Evolutionary conservation across 2,113 vertebrate genomes (phyloP), one percentile per base, ranked within the genome.

Genomic region (Anolis sagrei): DNA sequence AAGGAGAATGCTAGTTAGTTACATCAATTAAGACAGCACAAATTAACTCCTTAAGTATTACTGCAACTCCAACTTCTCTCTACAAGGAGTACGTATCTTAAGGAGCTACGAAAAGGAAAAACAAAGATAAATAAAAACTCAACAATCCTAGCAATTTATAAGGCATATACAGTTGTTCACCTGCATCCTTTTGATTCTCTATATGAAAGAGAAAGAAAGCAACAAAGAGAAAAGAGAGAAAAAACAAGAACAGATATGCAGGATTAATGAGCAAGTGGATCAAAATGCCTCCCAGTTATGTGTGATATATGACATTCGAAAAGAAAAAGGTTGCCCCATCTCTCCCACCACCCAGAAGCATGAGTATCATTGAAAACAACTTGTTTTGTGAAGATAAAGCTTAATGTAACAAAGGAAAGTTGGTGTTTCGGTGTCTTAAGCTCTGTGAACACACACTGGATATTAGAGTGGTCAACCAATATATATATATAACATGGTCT

Each of bases 131-230:
- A 96, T 95, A 94, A 92, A 84, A 95, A 96, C 91, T 95, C 93
- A 94, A 95, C 95, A 97, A 92, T 97, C 97, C 97, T 96, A 96
- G 95, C 93, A 97, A 96, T 96, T 97, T 96, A 97, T 96, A 97
- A 98, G 96, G 97, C 97, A 98, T 98, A 98, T 97, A 97, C 96
- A 98, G 96, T 96, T 96, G 97, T 99, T 99, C 98, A 98, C 97
- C 98, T 98, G 97, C 95, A 25, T 98, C 97, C 97, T 97, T 97
- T 92, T 97, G 96, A 97, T 98, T 99, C 95, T 98, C 97, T 97
- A 97, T 97, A 97, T 99, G 97, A 97, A 97, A 98, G 95, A 97
- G 96, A 97, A 58, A 86, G 95, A 97, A 95, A 98, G 97, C 94
- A 93, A 97, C 91, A 94, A 94, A 95, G 96, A 98, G 97, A 98